Percentiles rank a stretch among this genome's conserved stretches.
These are phyloP conservation scores for Epistrophe grossulariae DNA, from an alignment of 2,888 invertebrate genomes.

Conservation along the genomic window DNA sequence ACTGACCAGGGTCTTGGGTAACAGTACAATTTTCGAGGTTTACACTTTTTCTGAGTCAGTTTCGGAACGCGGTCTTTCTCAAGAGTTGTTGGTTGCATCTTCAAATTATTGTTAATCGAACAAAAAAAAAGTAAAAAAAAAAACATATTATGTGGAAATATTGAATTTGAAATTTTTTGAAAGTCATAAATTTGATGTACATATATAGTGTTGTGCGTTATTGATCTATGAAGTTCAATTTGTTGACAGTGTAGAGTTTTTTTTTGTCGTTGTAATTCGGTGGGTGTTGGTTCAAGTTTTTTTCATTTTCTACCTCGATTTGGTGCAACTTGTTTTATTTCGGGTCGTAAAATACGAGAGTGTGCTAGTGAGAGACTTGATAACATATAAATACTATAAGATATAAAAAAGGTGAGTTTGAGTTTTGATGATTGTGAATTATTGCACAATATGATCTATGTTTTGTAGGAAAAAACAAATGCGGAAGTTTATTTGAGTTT, in stretches of 20 bases:
- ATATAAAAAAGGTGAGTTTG: constrained; percentile 53
- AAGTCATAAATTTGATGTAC: constrained; percentile 49
- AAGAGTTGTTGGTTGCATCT: constrained; percentile 71
- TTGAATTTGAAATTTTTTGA: constrained; percentile 45
- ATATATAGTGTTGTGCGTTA: constrained; percentile 38
- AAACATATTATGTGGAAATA: constrained; percentile 15
- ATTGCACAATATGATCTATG: constrained; percentile 51
- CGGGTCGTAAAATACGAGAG: constrained; percentile 17
- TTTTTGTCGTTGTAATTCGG: constrained; percentile 44
- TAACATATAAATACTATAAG: background rate
- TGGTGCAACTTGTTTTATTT: constrained; percentile 54
- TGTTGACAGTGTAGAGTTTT: constrained; percentile 34
- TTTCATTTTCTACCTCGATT: constrained; percentile 43
- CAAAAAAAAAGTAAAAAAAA: constrained; percentile 22
- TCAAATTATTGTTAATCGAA: constrained; percentile 46
- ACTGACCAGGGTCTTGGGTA: constrained; percentile 72
- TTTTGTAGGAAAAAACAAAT: constrained; percentile 13
- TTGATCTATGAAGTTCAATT: constrained; percentile 63
- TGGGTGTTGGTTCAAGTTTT: constrained; percentile 54
- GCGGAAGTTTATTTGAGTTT: constrained; percentile 53
- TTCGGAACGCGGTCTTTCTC: constrained; percentile 69
- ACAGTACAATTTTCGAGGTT: constrained; percentile 65
- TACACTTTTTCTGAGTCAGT: constrained; percentile 68
- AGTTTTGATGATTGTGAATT: constrained; percentile 38
- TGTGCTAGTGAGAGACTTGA: constrained; percentile 7